Evolutionary conservation across 2,797 vertebrate species (phyloP).

Genomic region (Bovichtus variegatus): DNA sequence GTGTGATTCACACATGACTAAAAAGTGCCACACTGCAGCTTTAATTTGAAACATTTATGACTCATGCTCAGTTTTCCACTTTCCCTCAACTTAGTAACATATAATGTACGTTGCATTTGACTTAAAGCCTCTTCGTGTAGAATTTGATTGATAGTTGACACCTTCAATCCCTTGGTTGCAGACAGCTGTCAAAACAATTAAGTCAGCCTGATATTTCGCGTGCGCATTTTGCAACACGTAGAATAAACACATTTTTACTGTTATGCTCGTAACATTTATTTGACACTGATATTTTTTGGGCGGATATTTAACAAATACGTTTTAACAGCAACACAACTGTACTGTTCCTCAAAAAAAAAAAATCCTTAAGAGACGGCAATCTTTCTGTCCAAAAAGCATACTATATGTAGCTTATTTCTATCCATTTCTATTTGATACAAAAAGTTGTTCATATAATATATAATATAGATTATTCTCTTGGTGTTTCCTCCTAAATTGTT

Average conservation of each 20-base stretch:
- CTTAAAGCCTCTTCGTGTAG: neutral
- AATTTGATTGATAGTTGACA: slow-evolving; percentile 27
- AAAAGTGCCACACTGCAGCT: neutral
- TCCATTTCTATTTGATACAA: neutral
- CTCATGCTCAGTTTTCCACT: slow-evolving; percentile 22
- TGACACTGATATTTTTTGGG: slow-evolving; percentile 10
- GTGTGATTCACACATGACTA: neutral
- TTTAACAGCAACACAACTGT: slow-evolving; percentile 1
- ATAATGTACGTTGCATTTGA: neutral
- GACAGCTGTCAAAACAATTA: slow-evolving; percentile 37
- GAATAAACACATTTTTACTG: slow-evolving; percentile 3
- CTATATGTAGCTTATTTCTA: neutral
- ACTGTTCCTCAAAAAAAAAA: neutral
- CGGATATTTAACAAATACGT: slow-evolving; percentile 18
- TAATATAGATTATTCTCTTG: neutral
- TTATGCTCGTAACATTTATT: slow-evolving; percentile 2
- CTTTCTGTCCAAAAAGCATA: neutral
- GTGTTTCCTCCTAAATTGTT: neutral
- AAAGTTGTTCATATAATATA: neutral
- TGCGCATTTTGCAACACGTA: slow-evolving; percentile 2
- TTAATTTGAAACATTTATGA: slow-evolving; percentile 23
- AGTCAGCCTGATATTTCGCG: neutral
- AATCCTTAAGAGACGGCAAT: neutral
- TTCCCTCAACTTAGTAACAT: neutral
- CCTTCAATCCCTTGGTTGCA: slow-evolving; percentile 22